Conservation (phyloP, 2,888 invertebrate species). For the Ennomos fuscantarius region DNA sequence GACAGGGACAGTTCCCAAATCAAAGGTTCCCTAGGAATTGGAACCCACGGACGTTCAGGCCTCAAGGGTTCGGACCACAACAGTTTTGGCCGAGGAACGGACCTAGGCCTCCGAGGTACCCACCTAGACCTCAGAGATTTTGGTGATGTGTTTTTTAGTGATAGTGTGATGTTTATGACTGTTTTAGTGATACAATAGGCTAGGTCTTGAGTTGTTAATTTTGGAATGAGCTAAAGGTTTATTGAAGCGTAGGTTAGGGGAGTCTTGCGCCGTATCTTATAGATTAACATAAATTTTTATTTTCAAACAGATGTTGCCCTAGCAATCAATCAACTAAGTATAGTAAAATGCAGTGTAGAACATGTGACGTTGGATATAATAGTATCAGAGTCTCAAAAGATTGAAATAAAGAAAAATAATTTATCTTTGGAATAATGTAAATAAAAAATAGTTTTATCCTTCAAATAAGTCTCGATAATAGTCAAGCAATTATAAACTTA, state of each 20-base stretch:
- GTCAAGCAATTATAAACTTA: no score
- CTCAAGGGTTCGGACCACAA: conserved; percentile 44
- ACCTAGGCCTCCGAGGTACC: conserved; percentile 64
- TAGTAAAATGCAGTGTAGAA: no score
- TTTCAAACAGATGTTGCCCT: no score
- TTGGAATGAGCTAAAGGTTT: conserved; percentile 5
- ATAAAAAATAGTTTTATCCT: no score
- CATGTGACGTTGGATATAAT: no score
- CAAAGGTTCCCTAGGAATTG: conserved; percentile 74
- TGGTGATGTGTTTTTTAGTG: conserved; percentile 63
- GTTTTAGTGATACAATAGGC: conserved; percentile 39
- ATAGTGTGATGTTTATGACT: conserved; percentile 8
- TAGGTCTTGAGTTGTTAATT: conserved; percentile 14
- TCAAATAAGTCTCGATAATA: no score
- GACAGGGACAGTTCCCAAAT: conserved; percentile 54
- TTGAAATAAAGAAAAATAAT: no score
- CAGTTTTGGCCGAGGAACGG: conserved; percentile 67
- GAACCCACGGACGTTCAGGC: conserved; percentile 47
- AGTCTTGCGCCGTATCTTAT: no score
- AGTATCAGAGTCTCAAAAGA: no score
- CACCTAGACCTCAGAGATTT: conserved; percentile 69
- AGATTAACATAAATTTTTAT: no score
- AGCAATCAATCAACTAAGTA: no score
- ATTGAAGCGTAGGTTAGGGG: not conserved
- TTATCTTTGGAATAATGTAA: no score